Evolutionary conservation across 1,140 invertebrate genomes (phyloP).

Genomic region (Globodera rostochiensis): DNA sequence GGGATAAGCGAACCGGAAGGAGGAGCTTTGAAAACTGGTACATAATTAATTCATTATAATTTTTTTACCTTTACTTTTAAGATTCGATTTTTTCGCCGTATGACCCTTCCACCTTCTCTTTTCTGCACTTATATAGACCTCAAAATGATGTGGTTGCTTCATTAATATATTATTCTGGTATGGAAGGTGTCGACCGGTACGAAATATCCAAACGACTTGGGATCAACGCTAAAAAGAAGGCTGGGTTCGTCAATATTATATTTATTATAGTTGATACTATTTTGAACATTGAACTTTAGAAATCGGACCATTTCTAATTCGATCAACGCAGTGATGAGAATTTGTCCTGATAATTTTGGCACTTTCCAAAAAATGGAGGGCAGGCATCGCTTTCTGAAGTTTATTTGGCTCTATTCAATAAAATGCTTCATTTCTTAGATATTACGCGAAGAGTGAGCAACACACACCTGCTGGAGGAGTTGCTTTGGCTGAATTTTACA

Average conservation of each 20-base stretch:
- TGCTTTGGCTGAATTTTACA: constrained; percentile 38
- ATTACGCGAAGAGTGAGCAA: constrained; percentile 12
- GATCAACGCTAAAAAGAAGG: constrained; percentile 45
- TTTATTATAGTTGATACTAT: neutral
- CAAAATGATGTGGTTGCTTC: constrained; percentile 47
- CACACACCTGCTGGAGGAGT: constrained; percentile 10
- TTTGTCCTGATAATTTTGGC: constrained; percentile 55
- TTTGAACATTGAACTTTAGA: neutral
- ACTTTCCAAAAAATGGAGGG: constrained; percentile 63
- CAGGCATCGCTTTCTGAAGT: constrained; percentile 42
- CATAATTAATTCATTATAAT: neutral
- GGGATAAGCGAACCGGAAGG: neutral
- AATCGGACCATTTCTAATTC: constrained; percentile 54
- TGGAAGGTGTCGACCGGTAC: constrained; percentile 48
- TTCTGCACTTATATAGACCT: constrained; percentile 39
- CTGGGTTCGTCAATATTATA: constrained; percentile 25
- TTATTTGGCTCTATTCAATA: neutral
- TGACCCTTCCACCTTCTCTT: constrained; percentile 36
- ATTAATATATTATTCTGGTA: constrained; percentile 37
- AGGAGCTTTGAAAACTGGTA: neutral
- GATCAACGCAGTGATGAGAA: constrained; percentile 43
- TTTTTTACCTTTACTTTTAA: neutral
- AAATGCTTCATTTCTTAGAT: neutral
- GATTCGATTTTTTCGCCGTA: constrained; percentile 37
- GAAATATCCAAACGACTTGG: constrained; percentile 47